Percentiles rank a stretch among this genome's conserved stretches.
phyloP scores from a whole-genome alignment of 2,797 vertebrate genomes.

The Enteromius anoplus region DNA sequence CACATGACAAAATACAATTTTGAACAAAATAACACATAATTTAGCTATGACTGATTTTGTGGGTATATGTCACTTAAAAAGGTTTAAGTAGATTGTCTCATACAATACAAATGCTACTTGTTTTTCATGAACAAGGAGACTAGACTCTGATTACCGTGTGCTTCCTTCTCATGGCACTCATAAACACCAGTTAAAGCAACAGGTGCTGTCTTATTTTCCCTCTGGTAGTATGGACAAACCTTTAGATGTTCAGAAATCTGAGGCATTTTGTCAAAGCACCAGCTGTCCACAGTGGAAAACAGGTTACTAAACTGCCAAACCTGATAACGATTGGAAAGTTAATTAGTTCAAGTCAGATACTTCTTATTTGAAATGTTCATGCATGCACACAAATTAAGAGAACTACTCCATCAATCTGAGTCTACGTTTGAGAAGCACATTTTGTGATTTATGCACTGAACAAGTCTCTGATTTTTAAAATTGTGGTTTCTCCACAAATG shows the following conservation, averaged over 20 bases:
- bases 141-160: conserved; percentile 41
- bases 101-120: conserved; percentile 24
- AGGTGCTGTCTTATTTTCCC: conserved; percentile 78
- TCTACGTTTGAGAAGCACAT: neutral
- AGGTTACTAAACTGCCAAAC: conserved; percentile 93
- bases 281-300: conserved; percentile 87
- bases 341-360: neutral
- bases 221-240: conserved; percentile 86
- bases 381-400: neutral
- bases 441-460: neutral
- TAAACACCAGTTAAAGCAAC: conserved; percentile 82
- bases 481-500: neutral
- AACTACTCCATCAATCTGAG: neutral
- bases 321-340: conserved; percentile 68
- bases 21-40: neutral
- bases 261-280: conserved; percentile 78
- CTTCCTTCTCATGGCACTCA: conserved; percentile 68
- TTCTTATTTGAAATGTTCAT: neutral
- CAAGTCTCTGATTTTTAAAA: neutral
- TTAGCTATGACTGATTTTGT: neutral
- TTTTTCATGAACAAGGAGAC: conserved; percentile 55
- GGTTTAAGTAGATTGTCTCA: neutral
- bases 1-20: neutral
- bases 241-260: conserved; percentile 92
- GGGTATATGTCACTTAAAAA: neutral